These are phyloP conservation scores for Diaperis boleti DNA, from an alignment of 2,888 invertebrate genomes.

Conservation along the genomic window DNA sequence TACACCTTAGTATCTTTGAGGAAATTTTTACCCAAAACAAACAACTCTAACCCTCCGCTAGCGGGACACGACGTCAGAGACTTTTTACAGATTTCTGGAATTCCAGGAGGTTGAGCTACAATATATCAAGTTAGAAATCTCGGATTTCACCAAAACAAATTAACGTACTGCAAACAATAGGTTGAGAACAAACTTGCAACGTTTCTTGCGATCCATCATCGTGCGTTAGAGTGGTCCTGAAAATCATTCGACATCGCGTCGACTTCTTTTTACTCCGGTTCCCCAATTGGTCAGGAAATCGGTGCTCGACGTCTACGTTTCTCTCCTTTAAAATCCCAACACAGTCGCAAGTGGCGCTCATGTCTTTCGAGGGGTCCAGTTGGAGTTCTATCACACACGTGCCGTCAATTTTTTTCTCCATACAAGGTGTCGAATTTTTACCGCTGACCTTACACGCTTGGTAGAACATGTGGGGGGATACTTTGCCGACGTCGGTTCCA, in stretches of 20 bases:
- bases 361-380: conserved; percentile 89
- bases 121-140: not conserved
- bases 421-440: conserved; percentile 94
- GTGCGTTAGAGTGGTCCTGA: conserved; percentile 85
- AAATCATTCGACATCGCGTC: conserved; percentile 94
- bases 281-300: conserved; percentile 86
- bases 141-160: too few species aligned
- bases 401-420: conserved; percentile 92
- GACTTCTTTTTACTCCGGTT: conserved; percentile 92
- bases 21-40: conserved; percentile 92
- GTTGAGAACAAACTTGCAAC: conserved; percentile 89
- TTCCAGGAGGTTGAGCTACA: conserved; percentile 90
- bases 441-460: conserved; percentile 97
- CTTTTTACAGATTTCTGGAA: conserved; percentile 92
- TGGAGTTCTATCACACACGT: conserved; percentile 94
- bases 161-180: conserved; percentile 91
- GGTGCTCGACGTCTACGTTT: conserved; percentile 94
- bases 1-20: conserved; percentile 89
- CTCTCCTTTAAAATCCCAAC: conserved; percentile 96
- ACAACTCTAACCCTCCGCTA: conserved; percentile 85
- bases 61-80: conserved; percentile 85
- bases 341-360: conserved; percentile 95
- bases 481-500: conserved; percentile 91
- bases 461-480: conserved; percentile 96
- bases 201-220: conserved; percentile 85